phyloP scores from a whole-genome alignment of 2,797 vertebrate species.

The Bradypodion ventrale region DNA sequence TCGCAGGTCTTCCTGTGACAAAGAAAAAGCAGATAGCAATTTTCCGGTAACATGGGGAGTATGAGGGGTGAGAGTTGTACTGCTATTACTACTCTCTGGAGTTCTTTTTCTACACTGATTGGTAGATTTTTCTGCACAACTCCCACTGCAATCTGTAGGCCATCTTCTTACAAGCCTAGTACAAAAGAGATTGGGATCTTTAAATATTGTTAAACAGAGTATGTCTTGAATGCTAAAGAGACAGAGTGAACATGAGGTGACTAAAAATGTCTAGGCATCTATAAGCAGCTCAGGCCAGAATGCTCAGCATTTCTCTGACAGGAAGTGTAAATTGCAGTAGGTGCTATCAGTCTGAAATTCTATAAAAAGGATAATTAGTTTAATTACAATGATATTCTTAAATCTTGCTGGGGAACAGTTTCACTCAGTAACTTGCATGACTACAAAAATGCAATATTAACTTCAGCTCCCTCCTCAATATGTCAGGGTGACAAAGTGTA shows the following conservation, averaged over 20 bases:
- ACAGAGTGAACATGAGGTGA: neutral
- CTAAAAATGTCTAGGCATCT: conserved; percentile 26
- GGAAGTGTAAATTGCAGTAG: conserved; percentile 28
- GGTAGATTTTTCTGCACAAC: neutral
- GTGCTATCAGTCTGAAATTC: conserved; percentile 33
- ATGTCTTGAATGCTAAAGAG: neutral
- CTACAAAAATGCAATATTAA: conserved; percentile 43
- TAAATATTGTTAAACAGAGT: neutral
- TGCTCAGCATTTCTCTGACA: conserved; percentile 34
- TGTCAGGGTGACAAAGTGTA: conserved; percentile 46
- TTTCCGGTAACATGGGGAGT: too few relatives aligned
- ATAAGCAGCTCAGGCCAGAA: conserved; percentile 7
- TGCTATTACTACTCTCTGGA: too few relatives aligned
- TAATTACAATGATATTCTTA: conserved; percentile 62
- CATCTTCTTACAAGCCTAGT: neutral
- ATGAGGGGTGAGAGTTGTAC: too few relatives aligned
- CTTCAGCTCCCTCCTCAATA: conserved; percentile 25
- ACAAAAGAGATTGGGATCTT: neutral
- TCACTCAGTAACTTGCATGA: conserved; percentile 48
- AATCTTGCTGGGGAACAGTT: conserved; percentile 59
- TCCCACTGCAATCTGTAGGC: neutral
- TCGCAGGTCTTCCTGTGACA: too few relatives aligned
- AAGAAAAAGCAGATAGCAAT: too few relatives aligned
- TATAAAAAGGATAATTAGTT: conserved; percentile 53
- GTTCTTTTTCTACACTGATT: neutral